phyloP scores from a whole-genome alignment of 2,888 invertebrate genomes.

The Sinotaia quadrata region DNA sequence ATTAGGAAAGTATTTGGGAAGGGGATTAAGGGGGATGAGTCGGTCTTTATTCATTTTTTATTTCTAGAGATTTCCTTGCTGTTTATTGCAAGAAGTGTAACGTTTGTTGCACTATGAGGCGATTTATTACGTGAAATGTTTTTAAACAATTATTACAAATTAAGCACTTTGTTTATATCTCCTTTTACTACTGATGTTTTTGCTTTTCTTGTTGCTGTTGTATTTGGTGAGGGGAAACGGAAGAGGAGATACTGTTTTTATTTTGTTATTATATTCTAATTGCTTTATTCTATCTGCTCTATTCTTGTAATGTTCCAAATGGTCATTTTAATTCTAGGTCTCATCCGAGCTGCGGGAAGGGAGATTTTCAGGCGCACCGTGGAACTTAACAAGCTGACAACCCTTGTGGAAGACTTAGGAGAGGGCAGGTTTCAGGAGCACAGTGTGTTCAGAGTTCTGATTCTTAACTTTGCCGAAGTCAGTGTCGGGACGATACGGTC shows the following conservation, averaged over 20 bases:
- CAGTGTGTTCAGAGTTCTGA: slow-evolving; percentile 48
- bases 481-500: no score
- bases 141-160: no score
- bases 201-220: background rate
- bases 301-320: no score
- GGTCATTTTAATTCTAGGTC: slow-evolving; percentile 32
- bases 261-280: background rate
- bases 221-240: background rate
- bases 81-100: no score
- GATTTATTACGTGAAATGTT: no score
- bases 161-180: no score
- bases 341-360: slow-evolving; percentile 60
- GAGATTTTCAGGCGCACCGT: slow-evolving; percentile 57
- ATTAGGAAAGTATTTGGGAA: no score
- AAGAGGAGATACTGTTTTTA: background rate
- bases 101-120: no score
- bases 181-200: background rate
- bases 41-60: no score
- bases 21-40: no score
- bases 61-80: no score
- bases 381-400: slow-evolving; percentile 44
- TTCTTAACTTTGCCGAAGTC: slow-evolving; percentile 29
- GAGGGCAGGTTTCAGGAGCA: slow-evolving; percentile 55
- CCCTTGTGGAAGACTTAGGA: slow-evolving; percentile 44
- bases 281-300: no score